Conservation (phyloP, 2,888 invertebrate species). For the Tuta absoluta region DNA sequence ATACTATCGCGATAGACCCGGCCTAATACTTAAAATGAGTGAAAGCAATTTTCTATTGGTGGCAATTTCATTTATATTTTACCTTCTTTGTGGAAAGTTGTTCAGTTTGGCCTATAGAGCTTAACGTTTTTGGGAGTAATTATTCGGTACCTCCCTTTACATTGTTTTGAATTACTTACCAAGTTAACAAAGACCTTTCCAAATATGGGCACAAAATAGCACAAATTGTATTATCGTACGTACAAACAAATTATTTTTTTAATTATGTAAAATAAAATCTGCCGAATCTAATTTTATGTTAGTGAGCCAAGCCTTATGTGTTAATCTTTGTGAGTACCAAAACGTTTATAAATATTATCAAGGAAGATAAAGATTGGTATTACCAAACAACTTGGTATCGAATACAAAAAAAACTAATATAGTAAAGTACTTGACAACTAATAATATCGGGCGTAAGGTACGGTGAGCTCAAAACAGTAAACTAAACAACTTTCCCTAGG, state of each 20-base stretch:
- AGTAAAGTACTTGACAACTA: too few relatives aligned
- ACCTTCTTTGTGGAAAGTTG: too few relatives aligned
- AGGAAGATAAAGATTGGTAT: neutral
- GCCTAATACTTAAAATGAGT: too few relatives aligned
- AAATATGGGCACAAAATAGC: slow-evolving; percentile 11
- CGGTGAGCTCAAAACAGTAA: too few relatives aligned
- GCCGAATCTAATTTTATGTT: neutral
- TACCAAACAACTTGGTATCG: neutral
- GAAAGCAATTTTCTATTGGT: too few relatives aligned
- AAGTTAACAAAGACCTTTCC: slow-evolving; percentile 14
- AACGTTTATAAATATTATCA: neutral
- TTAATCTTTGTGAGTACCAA: neutral
- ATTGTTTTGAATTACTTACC: neutral
- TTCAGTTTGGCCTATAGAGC: too few relatives aligned
- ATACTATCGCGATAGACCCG: too few relatives aligned
- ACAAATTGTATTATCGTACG: slow-evolving; percentile 10
- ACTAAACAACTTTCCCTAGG: too few relatives aligned
- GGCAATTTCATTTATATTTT: too few relatives aligned
- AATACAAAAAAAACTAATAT: neutral
- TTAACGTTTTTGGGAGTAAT: too few relatives aligned
- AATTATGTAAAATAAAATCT: neutral
- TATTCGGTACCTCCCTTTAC: too few relatives aligned
- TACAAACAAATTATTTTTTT: neutral
- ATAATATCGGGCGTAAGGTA: too few relatives aligned
- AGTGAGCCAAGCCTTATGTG: neutral